Evolutionary conservation across 1,140 invertebrate species (phyloP).

Genomic region (Drosophila funebris): DNA sequence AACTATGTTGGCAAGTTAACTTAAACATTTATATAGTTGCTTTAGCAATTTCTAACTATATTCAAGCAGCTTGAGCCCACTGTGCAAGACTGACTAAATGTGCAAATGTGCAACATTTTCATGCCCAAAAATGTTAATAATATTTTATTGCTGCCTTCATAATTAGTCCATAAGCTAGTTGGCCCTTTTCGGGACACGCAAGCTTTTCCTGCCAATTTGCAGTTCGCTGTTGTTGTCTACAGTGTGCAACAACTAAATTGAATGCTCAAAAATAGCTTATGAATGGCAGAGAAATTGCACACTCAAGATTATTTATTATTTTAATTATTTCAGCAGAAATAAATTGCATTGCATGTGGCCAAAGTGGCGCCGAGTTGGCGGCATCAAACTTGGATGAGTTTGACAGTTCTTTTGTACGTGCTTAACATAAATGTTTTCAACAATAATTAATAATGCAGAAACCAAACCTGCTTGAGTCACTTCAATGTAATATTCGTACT

Average conservation of each 20-base stretch:
- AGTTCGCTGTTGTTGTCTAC: background rate
- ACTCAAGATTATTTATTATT: conserved; percentile 65
- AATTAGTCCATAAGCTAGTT: conserved; percentile 40
- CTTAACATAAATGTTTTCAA: conserved; percentile 49
- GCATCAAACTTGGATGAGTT: conserved; percentile 49
- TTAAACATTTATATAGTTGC: no score
- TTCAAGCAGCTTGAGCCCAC: background rate
- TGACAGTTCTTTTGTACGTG: conserved; percentile 66
- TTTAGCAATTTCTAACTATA: background rate
- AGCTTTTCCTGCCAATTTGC: conserved; percentile 30
- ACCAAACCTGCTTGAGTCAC: conserved; percentile 24
- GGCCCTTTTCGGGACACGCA: conserved; percentile 49
- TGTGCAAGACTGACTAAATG: conserved; percentile 31
- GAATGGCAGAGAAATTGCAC: conserved; percentile 38
- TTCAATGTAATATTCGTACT: no score
- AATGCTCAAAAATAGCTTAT: conserved; percentile 37
- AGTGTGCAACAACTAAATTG: conserved; percentile 23
- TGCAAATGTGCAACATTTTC: conserved; percentile 45
- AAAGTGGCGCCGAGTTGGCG: conserved; percentile 64
- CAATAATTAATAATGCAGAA: conserved; percentile 49
- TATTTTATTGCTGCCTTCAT: conserved; percentile 42
- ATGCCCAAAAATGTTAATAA: conserved; percentile 74
- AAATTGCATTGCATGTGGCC: conserved; percentile 62
- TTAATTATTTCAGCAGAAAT: conserved; percentile 58
- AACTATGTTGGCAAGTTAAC: no score